A percentile compares a stretch with the other conserved stretches of the same genome.
phyloP scores from a whole-genome alignment of 2,113 vertebrate species.

The Ophiodon elongatus region DNA sequence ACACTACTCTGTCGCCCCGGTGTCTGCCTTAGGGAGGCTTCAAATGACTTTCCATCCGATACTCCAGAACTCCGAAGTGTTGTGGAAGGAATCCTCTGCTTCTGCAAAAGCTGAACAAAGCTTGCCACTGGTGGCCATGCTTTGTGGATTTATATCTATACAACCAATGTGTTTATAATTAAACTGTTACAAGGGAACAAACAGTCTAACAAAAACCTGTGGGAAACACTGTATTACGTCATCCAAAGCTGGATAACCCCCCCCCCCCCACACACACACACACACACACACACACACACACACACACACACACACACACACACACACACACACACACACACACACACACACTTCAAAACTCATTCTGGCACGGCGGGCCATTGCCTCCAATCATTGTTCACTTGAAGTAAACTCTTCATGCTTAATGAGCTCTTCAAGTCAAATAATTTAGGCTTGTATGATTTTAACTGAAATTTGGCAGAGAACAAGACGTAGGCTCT shows the following conservation, averaged over 20 bases:
- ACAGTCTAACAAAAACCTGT: background rate
- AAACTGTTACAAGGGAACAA: background rate
- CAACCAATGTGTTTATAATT: background rate
- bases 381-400: background rate
- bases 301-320: background rate
- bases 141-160: too few relatives aligned
- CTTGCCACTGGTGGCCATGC: too few relatives aligned
- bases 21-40: background rate
- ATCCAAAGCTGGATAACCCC: too few relatives aligned
- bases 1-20: background rate
- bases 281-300: too few relatives aligned
- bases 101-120: background rate
- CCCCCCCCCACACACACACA: too few relatives aligned
- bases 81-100: background rate
- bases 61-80: background rate
- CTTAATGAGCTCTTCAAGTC: background rate
- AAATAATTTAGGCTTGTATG: background rate
- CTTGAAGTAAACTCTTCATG: background rate
- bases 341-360: background rate
- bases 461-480: constrained; percentile 10
- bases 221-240: background rate
- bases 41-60: background rate
- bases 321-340: background rate
- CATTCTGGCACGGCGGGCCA: background rate
- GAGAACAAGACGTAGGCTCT: background rate